Evolutionary conservation across 2,888 invertebrate species (phyloP).

Genomic region (Drosophila parthenogenetica): DNA sequence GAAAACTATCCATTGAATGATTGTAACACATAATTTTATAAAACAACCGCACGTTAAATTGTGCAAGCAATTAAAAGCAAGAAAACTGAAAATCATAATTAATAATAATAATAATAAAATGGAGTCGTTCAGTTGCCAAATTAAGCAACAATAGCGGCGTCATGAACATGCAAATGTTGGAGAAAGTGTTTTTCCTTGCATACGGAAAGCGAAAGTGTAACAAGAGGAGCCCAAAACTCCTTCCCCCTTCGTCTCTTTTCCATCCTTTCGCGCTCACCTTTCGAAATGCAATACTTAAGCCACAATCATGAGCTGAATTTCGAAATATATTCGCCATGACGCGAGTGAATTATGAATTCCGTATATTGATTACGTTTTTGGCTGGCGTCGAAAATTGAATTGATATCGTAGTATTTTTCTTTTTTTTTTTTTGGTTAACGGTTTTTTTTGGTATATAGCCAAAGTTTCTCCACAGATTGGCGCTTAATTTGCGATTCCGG

Average conservation of each 20-base stretch:
- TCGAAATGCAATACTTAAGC: not conserved
- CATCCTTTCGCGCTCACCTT: not conserved
- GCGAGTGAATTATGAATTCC: slow-evolving; percentile 72
- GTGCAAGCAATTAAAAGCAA: slow-evolving; percentile 42
- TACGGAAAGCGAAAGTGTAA: slow-evolving; percentile 74
- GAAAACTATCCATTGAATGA: slow-evolving; percentile 51
- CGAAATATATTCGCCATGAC: slow-evolving; percentile 40
- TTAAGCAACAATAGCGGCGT: slow-evolving; percentile 33
- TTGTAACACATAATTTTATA: slow-evolving; percentile 61
- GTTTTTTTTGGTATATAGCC: slow-evolving; percentile 15
- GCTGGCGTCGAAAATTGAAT: slow-evolving; percentile 56
- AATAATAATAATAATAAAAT: slow-evolving; percentile 43
- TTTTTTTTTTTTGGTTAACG: slow-evolving; percentile 5
- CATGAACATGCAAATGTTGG: slow-evolving; percentile 52
- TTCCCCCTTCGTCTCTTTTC: not conserved
- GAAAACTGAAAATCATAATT: slow-evolving; percentile 48
- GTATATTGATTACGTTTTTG: slow-evolving; percentile 64
- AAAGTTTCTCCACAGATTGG: slow-evolving; percentile 66
- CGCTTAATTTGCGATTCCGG: slow-evolving; percentile 70
- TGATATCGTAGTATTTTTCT: slow-evolving; percentile 46
- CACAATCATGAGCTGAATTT: slow-evolving; percentile 64
- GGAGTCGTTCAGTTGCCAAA: slow-evolving; percentile 23
- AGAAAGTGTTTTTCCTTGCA: slow-evolving; percentile 72
- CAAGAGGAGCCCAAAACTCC: slow-evolving; percentile 15
- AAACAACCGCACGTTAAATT: slow-evolving; percentile 39